These are phyloP conservation scores for Synanthedon myopaeformis DNA, from an alignment of 2,888 invertebrate species.

Conservation along the genomic window DNA sequence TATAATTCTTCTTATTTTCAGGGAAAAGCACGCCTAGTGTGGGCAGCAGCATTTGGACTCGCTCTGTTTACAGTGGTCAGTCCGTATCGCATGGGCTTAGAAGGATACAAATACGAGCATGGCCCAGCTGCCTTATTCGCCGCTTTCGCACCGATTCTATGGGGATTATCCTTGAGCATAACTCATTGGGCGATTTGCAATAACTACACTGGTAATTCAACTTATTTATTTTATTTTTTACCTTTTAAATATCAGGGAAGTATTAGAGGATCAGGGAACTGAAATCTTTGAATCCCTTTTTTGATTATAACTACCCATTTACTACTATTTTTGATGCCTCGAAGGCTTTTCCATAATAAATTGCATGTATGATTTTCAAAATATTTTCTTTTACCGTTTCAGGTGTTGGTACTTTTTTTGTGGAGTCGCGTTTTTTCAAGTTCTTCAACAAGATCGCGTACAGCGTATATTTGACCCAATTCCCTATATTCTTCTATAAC, in stretches of 20 bases:
- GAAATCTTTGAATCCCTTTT: too few species aligned
- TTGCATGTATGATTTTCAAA: too few species aligned
- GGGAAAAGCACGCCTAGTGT: conserved; percentile 47
- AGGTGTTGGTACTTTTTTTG: conserved; percentile 55
- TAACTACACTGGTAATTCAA: conserved; percentile 54
- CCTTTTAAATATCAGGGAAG: too few species aligned
- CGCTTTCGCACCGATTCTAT: conserved; percentile 68
- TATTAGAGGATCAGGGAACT: too few species aligned
- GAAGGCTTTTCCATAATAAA: too few species aligned
- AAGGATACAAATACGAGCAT: conserved; percentile 59
- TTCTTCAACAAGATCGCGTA: conserved; percentile 73
- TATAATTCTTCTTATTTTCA: conserved; percentile 19
- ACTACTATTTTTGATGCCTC: too few species aligned
- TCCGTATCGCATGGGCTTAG: conserved; percentile 65
- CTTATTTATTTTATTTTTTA: too few species aligned
- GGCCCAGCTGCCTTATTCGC: conserved; percentile 66
- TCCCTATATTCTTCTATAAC: conserved; percentile 74
- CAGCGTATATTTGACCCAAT: conserved; percentile 72
- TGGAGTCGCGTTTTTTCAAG: conserved; percentile 66
- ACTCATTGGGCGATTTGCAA: conserved; percentile 66
- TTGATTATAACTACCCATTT: too few species aligned
- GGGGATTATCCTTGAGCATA: conserved; percentile 65
- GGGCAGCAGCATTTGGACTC: conserved; percentile 42
- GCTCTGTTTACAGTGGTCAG: conserved; percentile 55
- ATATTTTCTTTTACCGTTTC: conserved; percentile 4